These are phyloP conservation scores for Chionomys nivalis DNA, from an alignment of 2,113 vertebrate species.

Conservation along the genomic window DNA sequence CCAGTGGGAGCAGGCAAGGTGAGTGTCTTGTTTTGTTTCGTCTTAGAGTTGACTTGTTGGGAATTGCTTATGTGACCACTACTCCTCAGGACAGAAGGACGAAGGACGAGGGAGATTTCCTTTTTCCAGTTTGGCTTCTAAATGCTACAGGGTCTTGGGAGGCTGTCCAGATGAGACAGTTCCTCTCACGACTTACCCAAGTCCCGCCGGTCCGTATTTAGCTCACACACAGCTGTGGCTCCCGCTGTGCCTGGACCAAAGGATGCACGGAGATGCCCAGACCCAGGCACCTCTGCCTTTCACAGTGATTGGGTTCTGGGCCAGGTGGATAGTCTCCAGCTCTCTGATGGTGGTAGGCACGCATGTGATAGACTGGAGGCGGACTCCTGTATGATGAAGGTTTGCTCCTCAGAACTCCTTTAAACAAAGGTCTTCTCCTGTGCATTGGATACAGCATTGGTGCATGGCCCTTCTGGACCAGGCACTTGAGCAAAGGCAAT, in stretches of 20 bases:
- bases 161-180: not conserved
- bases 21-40: constrained; percentile 59
- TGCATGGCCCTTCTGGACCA: not conserved
- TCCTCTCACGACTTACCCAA: not conserved
- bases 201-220: accelerated
- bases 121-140: not conserved
- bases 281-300: not conserved
- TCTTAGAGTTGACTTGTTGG: not conserved
- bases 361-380: not conserved
- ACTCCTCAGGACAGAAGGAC: not conserved
- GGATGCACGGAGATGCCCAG: not conserved
- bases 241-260: not conserved
- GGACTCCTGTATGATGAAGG: not conserved
- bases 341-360: not conserved
- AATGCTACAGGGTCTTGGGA: not conserved
- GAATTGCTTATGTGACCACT: not conserved
- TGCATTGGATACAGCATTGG: not conserved
- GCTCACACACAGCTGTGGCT: accelerated
- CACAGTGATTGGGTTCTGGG: not conserved
- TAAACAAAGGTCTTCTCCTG: not conserved
- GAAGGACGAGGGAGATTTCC: not conserved
- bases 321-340: accelerated
- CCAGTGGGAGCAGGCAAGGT: constrained; percentile 98
- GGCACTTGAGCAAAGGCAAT: not conserved
- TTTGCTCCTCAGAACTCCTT: not conserved